Base-by-base conservation (phyloP, 2,113 vertebrate species). In the Holacanthus passer region DNA sequence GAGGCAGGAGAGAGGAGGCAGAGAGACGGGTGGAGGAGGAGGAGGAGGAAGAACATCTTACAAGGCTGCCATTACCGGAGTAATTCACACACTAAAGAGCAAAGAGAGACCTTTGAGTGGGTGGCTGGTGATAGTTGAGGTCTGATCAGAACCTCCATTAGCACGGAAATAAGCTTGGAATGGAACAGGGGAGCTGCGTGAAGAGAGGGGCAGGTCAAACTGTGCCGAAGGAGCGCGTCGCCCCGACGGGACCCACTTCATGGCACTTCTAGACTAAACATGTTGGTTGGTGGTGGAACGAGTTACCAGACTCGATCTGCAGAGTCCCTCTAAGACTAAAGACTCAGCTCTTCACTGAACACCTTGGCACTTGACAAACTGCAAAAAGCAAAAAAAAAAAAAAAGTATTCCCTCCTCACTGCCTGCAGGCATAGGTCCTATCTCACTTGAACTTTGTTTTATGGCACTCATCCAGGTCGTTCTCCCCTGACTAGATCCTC, bases 121-220 rank as follows among this genome's bases (percentile, higher is more conserved):
- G 93, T 32, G 90, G 79, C 45, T 63, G 85, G 81, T n/a, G n/a
- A 86, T 73, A 45, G 83, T 71, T 65, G 65, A 86, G 84, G 83
- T 68, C 77, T 82, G 83, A 90, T 86, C 89, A 84, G 65, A 82
- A 77, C 62, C 79, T 85, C 91, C 89, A 94, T 94, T 92, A 93
- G 88, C 73, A 77, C 59, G 52, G 52, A 87, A 87, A 89, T 62
- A 81, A 85, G 83, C 77, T 76, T 78, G 81, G 82, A 85, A 91
- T 89, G 82, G 86, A 80, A 77, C 35, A 31, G 62, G 43, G 43
- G 83, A 74, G 82, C 66, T 24, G 39, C 5, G 53, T 78, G 75
- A 82, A 65, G 43, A 69, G 66, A 73, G 31, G 67, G 74, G 75
- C 24, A 53, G 62, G 79, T 27, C 59, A 55, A 74, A 35, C 63